Conservation (phyloP, 2,888 invertebrate species). For the Amorpha juglandis region DNA sequence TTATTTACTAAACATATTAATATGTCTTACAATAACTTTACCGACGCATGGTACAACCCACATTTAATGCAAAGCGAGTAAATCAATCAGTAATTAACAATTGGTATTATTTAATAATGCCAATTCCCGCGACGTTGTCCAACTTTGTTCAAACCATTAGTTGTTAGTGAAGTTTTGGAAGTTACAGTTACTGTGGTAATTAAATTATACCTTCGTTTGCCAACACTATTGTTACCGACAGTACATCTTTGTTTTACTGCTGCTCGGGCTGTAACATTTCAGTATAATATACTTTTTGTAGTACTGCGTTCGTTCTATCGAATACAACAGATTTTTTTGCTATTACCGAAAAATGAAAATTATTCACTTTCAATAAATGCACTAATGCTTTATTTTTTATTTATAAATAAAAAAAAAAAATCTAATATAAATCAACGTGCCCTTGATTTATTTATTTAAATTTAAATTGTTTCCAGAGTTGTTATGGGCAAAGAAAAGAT, state of each 20-base stretch:
- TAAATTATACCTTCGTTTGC: slow-evolving; percentile 12
- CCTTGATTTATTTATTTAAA: too few species aligned
- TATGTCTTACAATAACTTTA: too few species aligned
- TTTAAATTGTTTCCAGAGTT: too few species aligned
- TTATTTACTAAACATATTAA: too few species aligned
- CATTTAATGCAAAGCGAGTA: neutral
- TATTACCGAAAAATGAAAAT: too few species aligned
- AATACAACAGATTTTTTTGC: too few species aligned
- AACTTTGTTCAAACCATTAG: slow-evolving; percentile 4
- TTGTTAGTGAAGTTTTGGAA: neutral
- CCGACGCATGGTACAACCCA: too few species aligned
- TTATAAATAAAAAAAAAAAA: too few species aligned
- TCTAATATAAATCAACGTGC: too few species aligned
- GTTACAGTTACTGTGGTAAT: slow-evolving; percentile 4
- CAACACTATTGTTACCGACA: neutral
- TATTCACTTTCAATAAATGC: too few species aligned
- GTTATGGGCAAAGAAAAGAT: too few species aligned
- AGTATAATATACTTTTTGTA: neutral
- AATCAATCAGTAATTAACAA: neutral
- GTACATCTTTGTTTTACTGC: neutral
- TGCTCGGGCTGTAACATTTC: neutral
- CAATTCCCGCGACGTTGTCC: neutral
- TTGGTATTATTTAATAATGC: neutral
- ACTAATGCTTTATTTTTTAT: too few species aligned
- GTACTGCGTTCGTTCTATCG: neutral